Evolutionary conservation across 2,888 invertebrate genomes (phyloP), one percentile per base, ranked within the genome.

Genomic region (Conops quadrifasciatus): DNA sequence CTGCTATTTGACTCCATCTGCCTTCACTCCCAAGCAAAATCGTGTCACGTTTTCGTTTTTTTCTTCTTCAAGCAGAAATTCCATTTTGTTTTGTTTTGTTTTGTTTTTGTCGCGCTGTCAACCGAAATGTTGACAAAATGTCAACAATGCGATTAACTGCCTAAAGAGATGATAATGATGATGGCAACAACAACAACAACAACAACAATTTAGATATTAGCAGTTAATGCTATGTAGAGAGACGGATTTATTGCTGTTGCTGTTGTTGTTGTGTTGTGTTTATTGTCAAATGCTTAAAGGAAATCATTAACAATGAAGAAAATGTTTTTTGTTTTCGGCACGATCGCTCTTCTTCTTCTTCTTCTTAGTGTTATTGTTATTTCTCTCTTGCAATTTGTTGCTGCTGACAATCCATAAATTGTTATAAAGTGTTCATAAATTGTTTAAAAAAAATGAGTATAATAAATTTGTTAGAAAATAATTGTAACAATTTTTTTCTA

Each of bases 81-180:
- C 2, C n/a, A 56, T 58, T 58, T 58, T 15, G 58, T 58, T 21
- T 28, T 9, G 9, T 36, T 2, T 28, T 5, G 30, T 53, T 26
- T 51, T 26, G 7, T 28, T 26, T 24, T 59, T 15, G 62, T 28
- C 15, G 66, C 45, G 9, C 24, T n/a, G 16, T 9, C 49, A 65
- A 26, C 65, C n/a, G 2, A 51, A 19, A 26, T 47, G 59, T 59
- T 67, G 67, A 67, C 67, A 67, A 59, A 67, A 59, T 67, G 67
- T 59, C 45, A 59, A 59, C 59, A 67, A 59, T 59, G 59, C 24
- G 36, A 66, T 56, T 56, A 66, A 36, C 3, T 13, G 28, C 5
- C 28, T 26, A 26, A 5, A 58, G 15, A 2, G 4, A 58, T 11
- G 26, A 28, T 26, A 28, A 58, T 9, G 26, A 28, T 16, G 26